phyloP scores from a whole-genome alignment of 2,888 invertebrate genomes.

The Sphaeridia pumilis region DNA sequence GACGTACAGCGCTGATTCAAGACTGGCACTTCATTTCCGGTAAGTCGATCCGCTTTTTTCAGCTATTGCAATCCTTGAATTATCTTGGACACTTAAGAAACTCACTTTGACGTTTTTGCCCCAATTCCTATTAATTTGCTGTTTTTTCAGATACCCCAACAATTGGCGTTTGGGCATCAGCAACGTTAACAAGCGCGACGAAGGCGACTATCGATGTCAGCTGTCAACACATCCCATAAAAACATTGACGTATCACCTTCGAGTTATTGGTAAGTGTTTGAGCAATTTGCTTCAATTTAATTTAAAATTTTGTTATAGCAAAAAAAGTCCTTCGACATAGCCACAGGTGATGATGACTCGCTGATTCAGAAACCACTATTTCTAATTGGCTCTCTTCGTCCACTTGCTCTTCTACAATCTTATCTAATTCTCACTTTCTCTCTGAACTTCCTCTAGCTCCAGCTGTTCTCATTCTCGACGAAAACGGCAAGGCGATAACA shows the following conservation, averaged over 20 bases:
- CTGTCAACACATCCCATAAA: conserved; percentile 52
- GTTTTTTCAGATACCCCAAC: conserved; percentile 43
- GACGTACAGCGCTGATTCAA: conserved; percentile 49
- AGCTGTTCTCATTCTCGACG: conserved; percentile 49
- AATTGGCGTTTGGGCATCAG: conserved; percentile 53
- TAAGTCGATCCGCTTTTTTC: conserved; percentile 3
- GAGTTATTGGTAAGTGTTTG: conserved; percentile 43
- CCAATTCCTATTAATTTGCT: not conserved
- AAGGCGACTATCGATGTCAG: conserved; percentile 54
- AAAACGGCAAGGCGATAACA: conserved; percentile 47
- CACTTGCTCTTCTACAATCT: too few relatives aligned
- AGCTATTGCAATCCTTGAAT: not conserved
- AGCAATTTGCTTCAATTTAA: too few relatives aligned
- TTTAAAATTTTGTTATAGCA: too few relatives aligned
- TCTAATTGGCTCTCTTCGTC: too few relatives aligned
- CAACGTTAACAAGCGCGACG: conserved; percentile 49
- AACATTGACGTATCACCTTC: conserved; percentile 49
- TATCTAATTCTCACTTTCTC: too few relatives aligned
- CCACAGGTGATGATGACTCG: too few relatives aligned
- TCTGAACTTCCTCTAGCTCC: conserved; percentile 50
- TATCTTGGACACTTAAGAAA: not conserved
- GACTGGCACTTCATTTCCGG: conserved; percentile 49
- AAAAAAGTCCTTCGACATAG: too few relatives aligned
- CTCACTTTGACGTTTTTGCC: not conserved
- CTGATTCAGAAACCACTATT: too few relatives aligned